Percentiles rank a stretch among this genome's conserved stretches.
Conservation (phyloP, 1,140 invertebrate genomes). For the Paralvinella palmiformis region DNA sequence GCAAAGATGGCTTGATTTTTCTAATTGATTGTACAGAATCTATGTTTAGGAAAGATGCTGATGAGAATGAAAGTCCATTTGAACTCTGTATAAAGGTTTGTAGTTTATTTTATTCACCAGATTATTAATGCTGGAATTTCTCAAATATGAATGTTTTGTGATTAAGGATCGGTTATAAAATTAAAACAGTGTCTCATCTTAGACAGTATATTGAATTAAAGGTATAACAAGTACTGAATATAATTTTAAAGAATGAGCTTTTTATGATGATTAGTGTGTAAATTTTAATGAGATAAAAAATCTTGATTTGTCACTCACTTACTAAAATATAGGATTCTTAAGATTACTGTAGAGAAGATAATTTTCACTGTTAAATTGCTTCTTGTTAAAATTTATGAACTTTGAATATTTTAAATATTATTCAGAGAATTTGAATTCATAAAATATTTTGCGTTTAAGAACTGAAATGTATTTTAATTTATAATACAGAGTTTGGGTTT, state of each 20-base stretch:
- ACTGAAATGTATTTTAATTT: too few relatives aligned
- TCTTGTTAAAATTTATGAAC: too few relatives aligned
- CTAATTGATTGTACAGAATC: slow-evolving; percentile 48
- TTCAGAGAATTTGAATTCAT: too few relatives aligned
- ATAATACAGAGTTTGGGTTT: too few relatives aligned
- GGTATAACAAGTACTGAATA: neutral
- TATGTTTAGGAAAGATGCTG: slow-evolving; percentile 48
- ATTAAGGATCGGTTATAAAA: neutral
- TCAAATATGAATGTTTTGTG: neutral
- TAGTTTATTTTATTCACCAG: neutral
- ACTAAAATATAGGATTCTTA: too few relatives aligned
- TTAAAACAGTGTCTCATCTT: neutral
- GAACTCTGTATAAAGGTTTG: slow-evolving; percentile 43
- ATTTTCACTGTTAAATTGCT: too few relatives aligned
- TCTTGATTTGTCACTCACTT: too few relatives aligned
- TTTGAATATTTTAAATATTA: too few relatives aligned
- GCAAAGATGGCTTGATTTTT: slow-evolving; percentile 50
- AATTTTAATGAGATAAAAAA: neutral
- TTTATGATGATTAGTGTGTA: too few relatives aligned
- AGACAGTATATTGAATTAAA: neutral
- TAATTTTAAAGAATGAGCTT: slow-evolving; percentile 1
- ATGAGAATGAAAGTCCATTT: slow-evolving; percentile 41
- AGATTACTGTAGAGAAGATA: too few relatives aligned
- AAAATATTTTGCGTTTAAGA: too few relatives aligned
- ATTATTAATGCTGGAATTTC: neutral